Evolutionary conservation across 2,888 invertebrate genomes (phyloP).

Genomic region (Aspidiotus destructor): DNA sequence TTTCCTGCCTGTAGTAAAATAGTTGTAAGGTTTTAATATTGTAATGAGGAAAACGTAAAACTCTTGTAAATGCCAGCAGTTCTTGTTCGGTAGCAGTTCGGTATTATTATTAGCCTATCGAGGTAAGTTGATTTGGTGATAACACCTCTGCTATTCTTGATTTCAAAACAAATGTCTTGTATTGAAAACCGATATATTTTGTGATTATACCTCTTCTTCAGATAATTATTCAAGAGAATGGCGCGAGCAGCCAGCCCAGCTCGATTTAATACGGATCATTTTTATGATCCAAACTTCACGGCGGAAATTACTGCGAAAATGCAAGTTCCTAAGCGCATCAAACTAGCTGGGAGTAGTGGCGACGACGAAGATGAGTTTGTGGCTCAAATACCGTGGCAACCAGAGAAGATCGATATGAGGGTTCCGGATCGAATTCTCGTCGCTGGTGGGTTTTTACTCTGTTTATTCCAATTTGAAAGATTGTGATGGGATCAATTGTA

Average conservation of each 20-base stretch:
- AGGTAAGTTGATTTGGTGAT: too few relatives aligned
- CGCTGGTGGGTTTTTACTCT: constrained; percentile 52
- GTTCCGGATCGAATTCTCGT: constrained; percentile 89
- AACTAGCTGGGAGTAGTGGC: constrained; percentile 56
- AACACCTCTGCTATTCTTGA: too few relatives aligned
- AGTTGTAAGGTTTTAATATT: too few relatives aligned
- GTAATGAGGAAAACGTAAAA: too few relatives aligned
- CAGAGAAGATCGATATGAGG: constrained; percentile 69
- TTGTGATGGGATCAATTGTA: neutral
- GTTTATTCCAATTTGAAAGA: constrained; percentile 2
- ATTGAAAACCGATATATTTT: too few relatives aligned
- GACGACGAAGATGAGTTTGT: constrained; percentile 29
- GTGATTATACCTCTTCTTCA: neutral
- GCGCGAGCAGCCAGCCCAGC: constrained; percentile 18
- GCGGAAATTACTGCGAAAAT: constrained; percentile 70
- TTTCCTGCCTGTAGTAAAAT: too few relatives aligned
- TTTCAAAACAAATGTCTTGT: too few relatives aligned
- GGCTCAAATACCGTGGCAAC: constrained; percentile 22
- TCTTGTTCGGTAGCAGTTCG: too few relatives aligned
- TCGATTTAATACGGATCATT: constrained; percentile 42
- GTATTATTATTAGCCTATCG: too few relatives aligned
- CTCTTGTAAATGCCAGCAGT: too few relatives aligned
- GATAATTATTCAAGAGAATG: constrained; percentile 1
- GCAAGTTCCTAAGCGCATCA: constrained; percentile 69
- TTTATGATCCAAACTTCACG: constrained; percentile 59